These are phyloP conservation scores for Enteromius fasciolatus DNA, from an alignment of 2,797 vertebrate species.

Conservation along the genomic window DNA sequence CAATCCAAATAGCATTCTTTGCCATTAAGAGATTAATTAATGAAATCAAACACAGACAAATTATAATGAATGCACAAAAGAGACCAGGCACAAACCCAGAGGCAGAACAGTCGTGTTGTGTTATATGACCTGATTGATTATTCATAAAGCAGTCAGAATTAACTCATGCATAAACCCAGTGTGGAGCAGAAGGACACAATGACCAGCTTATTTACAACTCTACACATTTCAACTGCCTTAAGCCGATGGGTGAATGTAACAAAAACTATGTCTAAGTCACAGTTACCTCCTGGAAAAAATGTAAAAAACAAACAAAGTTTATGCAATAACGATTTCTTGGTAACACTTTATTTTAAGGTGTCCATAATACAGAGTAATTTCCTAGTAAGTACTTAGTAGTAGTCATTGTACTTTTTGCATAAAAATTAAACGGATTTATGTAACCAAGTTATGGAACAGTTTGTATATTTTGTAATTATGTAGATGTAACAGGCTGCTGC, in stretches of 20 bases:
- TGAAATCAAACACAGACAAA: conserved; percentile 34
- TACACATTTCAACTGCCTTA: not conserved
- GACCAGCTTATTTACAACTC: not conserved
- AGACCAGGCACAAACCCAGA: conserved; percentile 37
- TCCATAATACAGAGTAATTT: too few relatives aligned
- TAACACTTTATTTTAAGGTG: too few relatives aligned
- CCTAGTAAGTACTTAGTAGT: too few relatives aligned
- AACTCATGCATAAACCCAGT: conserved; percentile 41
- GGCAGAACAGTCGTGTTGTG: conserved; percentile 17
- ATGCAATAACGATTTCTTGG: not conserved
- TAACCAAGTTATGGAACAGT: too few relatives aligned
- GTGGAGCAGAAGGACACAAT: not conserved
- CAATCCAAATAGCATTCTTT: conserved; percentile 8
- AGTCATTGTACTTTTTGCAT: too few relatives aligned
- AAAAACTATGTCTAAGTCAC: not conserved
- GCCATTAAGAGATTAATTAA: conserved; percentile 19
- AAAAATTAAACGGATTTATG: too few relatives aligned
- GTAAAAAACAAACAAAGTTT: too few relatives aligned
- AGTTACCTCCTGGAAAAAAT: not conserved
- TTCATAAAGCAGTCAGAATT: conserved; percentile 26
- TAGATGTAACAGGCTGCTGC: too few relatives aligned
- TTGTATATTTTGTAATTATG: too few relatives aligned
- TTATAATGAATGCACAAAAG: conserved; percentile 14
- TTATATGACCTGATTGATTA: conserved; percentile 23
- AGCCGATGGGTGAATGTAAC: not conserved